Percentiles rank a stretch among this genome's conserved stretches.
phyloP scores from a whole-genome alignment of 2,113 vertebrate species.

The Mesembrinibis cayennensis region DNA sequence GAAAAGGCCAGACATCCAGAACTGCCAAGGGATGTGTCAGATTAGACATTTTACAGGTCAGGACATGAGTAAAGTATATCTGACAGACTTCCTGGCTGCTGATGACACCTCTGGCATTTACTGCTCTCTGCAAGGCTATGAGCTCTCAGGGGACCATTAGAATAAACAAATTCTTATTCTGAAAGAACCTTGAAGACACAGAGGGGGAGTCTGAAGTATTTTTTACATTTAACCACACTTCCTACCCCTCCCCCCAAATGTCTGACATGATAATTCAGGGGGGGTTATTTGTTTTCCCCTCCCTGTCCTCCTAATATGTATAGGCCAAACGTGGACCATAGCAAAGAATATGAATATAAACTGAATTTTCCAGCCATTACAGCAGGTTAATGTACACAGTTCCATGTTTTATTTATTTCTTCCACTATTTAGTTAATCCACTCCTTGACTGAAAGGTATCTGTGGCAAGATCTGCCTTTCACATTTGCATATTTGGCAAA shows the following conservation, averaged over 20 bases:
- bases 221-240: neutral
- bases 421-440: neutral
- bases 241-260: too few species aligned
- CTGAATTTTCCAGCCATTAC: neutral
- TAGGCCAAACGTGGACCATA: neutral
- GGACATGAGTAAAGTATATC: neutral
- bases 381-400: neutral
- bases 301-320: neutral
- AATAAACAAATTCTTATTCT: neutral
- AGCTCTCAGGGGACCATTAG: neutral
- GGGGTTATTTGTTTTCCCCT: neutral
- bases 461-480: neutral
- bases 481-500: neutral
- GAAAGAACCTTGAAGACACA: neutral
- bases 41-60: neutral
- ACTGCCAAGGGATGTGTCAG: neutral
- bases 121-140: neutral
- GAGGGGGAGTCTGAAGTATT: neutral
- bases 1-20: neutral
- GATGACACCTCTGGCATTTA: slow-evolving; percentile 5
- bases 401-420: neutral
- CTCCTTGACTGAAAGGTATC: neutral
- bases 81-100: neutral
- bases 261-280: neutral
- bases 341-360: neutral